phyloP scores from a whole-genome alignment of 2,797 vertebrate species.

The Syndactyla subalaris region DNA sequence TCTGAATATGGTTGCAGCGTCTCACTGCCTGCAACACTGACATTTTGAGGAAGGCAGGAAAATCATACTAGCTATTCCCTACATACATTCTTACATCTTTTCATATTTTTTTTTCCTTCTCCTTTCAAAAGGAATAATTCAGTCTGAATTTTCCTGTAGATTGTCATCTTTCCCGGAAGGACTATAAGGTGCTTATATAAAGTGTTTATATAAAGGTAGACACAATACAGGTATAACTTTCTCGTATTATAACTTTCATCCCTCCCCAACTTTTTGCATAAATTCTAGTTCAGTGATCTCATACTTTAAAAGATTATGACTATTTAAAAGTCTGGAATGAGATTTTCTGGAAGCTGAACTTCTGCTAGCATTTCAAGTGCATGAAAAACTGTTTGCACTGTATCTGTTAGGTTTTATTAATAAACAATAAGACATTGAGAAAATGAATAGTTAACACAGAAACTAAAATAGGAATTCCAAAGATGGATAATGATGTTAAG shows the following conservation, averaged over 20 bases:
- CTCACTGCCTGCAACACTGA: not conserved
- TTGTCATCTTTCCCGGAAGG: not conserved
- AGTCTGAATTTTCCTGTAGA: not conserved
- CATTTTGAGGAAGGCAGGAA: not conserved
- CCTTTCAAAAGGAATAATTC: not conserved
- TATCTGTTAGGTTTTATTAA: not conserved
- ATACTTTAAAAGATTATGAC: not conserved
- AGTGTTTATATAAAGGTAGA: accelerated
- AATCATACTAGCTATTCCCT: not conserved
- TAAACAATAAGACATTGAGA: not conserved
- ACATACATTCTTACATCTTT: not conserved
- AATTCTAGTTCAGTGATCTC: not conserved
- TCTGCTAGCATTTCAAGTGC: not conserved
- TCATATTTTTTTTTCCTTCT: not conserved
- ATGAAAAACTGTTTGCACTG: not conserved
- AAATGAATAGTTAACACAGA: not conserved
- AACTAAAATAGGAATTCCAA: not conserved
- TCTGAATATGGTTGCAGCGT: not conserved
- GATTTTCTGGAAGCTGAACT: not conserved
- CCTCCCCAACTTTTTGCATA: not conserved
- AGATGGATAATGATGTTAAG: not conserved
- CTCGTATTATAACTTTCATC: not conserved
- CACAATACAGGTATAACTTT: not conserved
- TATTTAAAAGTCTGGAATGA: not conserved
- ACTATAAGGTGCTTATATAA: not conserved